These are phyloP conservation scores for Phania funesta DNA, from an alignment of 2,888 invertebrate genomes.

Conservation along the genomic window DNA sequence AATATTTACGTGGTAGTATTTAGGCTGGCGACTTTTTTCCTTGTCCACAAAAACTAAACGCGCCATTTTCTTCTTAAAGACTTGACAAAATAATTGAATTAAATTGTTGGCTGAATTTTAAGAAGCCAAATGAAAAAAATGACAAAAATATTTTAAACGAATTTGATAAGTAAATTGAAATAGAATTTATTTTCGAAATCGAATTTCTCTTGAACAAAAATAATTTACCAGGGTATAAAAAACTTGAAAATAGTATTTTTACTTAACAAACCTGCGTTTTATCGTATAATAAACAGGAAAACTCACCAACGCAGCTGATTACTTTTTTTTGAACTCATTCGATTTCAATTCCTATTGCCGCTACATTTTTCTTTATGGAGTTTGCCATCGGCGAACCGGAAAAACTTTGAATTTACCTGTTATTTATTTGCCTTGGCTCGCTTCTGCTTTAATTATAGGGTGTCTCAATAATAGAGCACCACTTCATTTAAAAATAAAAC, in stretches of 20 bases:
- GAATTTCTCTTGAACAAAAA: no score
- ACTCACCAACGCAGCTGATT: no score
- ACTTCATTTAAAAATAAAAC: no score
- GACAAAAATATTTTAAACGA: not conserved
- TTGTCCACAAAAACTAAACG: constrained; percentile 74
- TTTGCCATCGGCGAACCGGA: no score
- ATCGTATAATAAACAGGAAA: no score
- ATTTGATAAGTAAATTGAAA: not conserved
- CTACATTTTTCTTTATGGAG: no score
- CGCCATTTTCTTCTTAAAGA: constrained; percentile 70
- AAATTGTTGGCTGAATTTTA: not conserved
- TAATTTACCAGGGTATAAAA: not conserved
- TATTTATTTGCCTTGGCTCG: no score
- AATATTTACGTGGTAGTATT: constrained; percentile 71
- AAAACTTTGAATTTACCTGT: no score
- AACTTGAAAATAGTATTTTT: not conserved
- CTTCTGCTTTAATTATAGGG: no score
- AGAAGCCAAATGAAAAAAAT: not conserved
- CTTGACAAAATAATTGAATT: not conserved
- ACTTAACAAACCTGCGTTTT: not conserved
- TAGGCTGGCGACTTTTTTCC: constrained; percentile 67
- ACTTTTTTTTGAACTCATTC: no score
- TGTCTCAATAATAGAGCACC: no score
- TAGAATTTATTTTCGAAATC: not conserved
- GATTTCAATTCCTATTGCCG: no score